Evolutionary conservation across 1,140 invertebrate species (phyloP), one percentile per base, ranked within the genome.

Genomic region (Cotesia vestalis): DNA sequence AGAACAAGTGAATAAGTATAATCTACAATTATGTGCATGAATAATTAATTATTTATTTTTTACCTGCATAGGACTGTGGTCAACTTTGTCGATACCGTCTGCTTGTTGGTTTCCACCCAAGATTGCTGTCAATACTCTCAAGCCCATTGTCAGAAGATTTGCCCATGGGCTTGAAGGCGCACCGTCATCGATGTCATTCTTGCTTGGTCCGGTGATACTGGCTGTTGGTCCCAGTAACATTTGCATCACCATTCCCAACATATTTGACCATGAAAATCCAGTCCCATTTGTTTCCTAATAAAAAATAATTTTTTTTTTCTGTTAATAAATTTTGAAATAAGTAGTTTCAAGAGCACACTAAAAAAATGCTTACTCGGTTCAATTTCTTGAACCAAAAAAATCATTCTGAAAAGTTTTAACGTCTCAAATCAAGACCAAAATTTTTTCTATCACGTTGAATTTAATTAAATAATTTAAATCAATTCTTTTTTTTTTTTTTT

Each of bases 51-150:
- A 72, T 38, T 5, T 68, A 60, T 67, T 57, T 53, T 9, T 83
- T 90, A 96, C 94, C 92, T 95, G 94, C 92, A 95, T 94, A 46
- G 94, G 94, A 90, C 76, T 84, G 88, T 94, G 94, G 86, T 95
- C 94, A 46, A 95, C 93, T 85, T 95, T 96, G 83, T 95, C 94
- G 80, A 95, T 95, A 66, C 94, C 94, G 81, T 95, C 90, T 2
- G 89, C 88, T 34, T 90, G 91, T 35, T 87, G 88, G 17, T 84
- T 85, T 51, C 94, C 94, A 46, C 94, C 93, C 14, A 96, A 85
- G 69, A 96, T 88, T 9, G 94, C 94, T 2, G 94, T 94, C 53
- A 96, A 86, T 71, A 96, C 93, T 82, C 94, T 93, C 9, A 96
- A 88, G 59, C 91, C 91, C 61, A 94, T 90, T 1, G 94, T 92